Evolutionary conservation across 2,113 vertebrate species (phyloP).

Genomic region (Hypomesus transpacificus): DNA sequence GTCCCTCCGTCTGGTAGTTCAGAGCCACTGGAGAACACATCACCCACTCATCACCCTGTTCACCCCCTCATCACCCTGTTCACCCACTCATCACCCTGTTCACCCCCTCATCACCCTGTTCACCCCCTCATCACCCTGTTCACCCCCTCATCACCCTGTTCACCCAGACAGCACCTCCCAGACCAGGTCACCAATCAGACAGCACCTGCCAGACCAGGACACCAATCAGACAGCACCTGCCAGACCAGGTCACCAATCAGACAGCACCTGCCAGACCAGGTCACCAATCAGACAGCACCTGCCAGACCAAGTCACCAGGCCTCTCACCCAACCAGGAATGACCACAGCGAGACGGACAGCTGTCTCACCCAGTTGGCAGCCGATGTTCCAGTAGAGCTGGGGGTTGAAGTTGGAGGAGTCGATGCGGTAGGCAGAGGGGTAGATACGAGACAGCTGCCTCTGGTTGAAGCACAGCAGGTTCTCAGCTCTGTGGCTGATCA

Average conservation of each 20-base stretch:
- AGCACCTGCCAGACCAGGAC: too few species aligned
- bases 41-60: not conserved
- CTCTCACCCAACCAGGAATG: not conserved
- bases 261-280: too few species aligned
- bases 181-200: too few species aligned
- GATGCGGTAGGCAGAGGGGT: constrained; percentile 94
- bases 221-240: too few species aligned
- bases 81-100: too few species aligned
- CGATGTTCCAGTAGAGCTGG: constrained; percentile 92
- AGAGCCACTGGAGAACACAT: constrained; percentile 80
- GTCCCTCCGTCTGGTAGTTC: constrained; percentile 96
- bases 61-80: not conserved
- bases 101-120: too few species aligned
- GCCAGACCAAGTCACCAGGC: too few species aligned
- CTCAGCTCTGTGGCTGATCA: constrained; percentile 88
- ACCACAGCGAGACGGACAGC: not conserved
- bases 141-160: too few species aligned
- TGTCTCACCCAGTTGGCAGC: constrained; percentile 87
- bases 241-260: too few species aligned
- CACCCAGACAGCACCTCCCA: too few species aligned
- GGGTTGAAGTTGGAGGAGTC: constrained; percentile 99
- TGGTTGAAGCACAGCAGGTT: constrained; percentile 93
- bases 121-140: too few species aligned
- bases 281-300: too few species aligned
- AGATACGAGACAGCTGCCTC: constrained; percentile 91